Conservation (phyloP, 2,797 vertebrate species). For the Clarias pachynema region DNA sequence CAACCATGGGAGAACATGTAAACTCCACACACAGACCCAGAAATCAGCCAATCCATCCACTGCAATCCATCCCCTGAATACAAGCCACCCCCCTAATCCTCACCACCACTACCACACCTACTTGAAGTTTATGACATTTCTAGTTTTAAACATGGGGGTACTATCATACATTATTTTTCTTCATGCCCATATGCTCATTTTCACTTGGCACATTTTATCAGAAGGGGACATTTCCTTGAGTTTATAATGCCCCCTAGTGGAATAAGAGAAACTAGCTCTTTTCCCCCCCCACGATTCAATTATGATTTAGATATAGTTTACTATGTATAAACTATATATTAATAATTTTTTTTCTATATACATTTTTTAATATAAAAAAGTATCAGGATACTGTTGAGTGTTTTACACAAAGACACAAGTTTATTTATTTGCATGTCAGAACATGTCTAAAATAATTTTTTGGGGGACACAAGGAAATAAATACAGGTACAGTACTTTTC, state of each 20-base stretch:
- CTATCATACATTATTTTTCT: background rate
- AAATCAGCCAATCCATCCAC: too few species aligned
- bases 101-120: too few species aligned
- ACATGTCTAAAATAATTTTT: background rate
- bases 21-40: too few species aligned
- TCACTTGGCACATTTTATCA: background rate
- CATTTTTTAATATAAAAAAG: background rate
- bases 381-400: background rate
- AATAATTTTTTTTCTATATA: too few species aligned
- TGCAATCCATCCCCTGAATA: too few species aligned
- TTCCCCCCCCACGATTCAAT: background rate
- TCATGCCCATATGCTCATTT: too few species aligned
- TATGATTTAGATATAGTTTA: too few species aligned
- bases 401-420: background rate
- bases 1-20: too few species aligned
- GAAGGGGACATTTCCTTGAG: background rate
- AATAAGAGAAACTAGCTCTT: background rate
- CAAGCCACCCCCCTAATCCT: too few species aligned
- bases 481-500: background rate
- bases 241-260: background rate
- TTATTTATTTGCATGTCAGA: background rate
- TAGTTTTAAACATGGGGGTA: background rate
- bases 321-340: too few species aligned
- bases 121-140: background rate
- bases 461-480: background rate